Conservation (phyloP, 2,888 invertebrate species). For the Caenorhabditis sinica region DNA sequence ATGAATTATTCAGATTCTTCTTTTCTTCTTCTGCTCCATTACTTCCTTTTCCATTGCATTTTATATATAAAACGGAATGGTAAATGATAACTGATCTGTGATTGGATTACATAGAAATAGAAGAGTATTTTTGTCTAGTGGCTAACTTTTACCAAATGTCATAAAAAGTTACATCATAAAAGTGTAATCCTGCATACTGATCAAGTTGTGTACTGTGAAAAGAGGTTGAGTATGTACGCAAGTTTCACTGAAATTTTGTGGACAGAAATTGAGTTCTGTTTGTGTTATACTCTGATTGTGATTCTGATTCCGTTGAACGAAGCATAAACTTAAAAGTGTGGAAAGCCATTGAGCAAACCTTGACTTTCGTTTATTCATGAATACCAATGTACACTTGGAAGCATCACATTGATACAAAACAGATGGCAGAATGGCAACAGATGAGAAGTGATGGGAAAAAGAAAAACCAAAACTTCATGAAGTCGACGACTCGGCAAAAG, state of each 20-base stretch:
- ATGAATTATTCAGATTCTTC: constrained; percentile 29
- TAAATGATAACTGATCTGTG: constrained; percentile 43
- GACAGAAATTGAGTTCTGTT: background rate
- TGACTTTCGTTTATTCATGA: constrained; percentile 18
- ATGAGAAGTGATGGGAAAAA: constrained; percentile 35
- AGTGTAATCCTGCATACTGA: constrained; percentile 33
- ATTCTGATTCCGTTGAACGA: constrained; percentile 8
- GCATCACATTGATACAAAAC: constrained; percentile 42
- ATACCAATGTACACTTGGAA: constrained; percentile 48
- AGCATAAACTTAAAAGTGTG: constrained; percentile 3
- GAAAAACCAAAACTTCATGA: constrained; percentile 33
- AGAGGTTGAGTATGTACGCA: too few relatives aligned
- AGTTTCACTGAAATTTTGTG: constrained; percentile 18
- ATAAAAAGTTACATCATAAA: constrained; percentile 25
- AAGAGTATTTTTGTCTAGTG: background rate
- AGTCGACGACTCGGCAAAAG: constrained; percentile 34
- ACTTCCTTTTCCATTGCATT: background rate
- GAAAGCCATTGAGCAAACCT: constrained; percentile 50
- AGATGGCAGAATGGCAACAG: constrained; percentile 55
- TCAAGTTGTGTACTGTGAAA: constrained; percentile 1
- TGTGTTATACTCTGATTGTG: constrained; percentile 8
- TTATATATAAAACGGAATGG: constrained; percentile 15
- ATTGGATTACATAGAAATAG: background rate
- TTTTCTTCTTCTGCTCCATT: background rate
- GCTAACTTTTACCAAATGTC: background rate